Evolutionary conservation across 2,113 vertebrate genomes (phyloP).

Genomic region (Sapayoa aenigma): DNA sequence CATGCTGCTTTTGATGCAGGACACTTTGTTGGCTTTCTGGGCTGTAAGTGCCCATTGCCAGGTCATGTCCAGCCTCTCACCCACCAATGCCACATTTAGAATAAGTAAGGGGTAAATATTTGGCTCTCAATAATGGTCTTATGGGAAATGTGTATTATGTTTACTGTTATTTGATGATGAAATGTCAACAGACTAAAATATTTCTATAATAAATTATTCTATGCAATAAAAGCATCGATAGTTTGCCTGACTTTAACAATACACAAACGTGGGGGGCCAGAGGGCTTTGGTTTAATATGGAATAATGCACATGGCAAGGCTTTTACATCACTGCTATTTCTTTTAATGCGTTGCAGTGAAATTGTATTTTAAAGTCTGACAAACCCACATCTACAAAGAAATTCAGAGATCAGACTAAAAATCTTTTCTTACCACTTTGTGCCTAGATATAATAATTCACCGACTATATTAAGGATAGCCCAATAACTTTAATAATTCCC

Average conservation of each 20-base stretch:
- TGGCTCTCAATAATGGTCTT: slow-evolving; percentile 62
- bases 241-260: slow-evolving; percentile 62
- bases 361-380: slow-evolving; percentile 35
- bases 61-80: not conserved
- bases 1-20: not conserved
- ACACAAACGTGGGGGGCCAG: too few relatives aligned
- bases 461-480: not conserved
- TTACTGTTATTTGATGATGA: slow-evolving; percentile 71
- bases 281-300: slow-evolving; percentile 21
- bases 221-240: slow-evolving; percentile 71
- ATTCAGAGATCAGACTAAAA: slow-evolving; percentile 22
- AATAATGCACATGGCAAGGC: not conserved
- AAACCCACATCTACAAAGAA: slow-evolving; percentile 13
- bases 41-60: not conserved
- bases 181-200: slow-evolving; percentile 67
- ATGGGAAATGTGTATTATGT: slow-evolving; percentile 65
- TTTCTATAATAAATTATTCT: slow-evolving; percentile 64
- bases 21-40: not conserved
- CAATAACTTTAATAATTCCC: not conserved
- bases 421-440: slow-evolving; percentile 16
- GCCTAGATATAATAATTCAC: not conserved
- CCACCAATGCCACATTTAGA: not conserved
- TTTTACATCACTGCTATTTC: slow-evolving; percentile 46
- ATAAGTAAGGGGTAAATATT: slow-evolving; percentile 44
- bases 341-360: slow-evolving; percentile 50